Base-by-base conservation (phyloP, 2,797 vertebrate genomes). In the Salarias fasciatus region DNA sequence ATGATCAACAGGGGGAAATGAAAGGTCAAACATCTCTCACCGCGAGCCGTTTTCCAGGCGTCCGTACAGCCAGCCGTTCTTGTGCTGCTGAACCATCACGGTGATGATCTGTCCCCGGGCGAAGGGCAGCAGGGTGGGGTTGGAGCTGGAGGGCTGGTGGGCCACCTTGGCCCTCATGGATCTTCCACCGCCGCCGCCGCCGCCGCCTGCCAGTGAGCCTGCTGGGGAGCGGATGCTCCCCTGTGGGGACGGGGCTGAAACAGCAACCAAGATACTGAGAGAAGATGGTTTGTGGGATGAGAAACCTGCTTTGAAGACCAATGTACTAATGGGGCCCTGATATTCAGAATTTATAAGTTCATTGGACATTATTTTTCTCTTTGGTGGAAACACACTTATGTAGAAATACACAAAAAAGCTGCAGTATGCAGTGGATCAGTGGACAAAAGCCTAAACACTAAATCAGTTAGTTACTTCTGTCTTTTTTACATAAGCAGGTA, bases 31-130 rank as follows among this genome's bases (percentile, higher is more conserved):
- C 15, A 8, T 43, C 5, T 33, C 95, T 58, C 84, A 99, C 97
- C 76, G 73, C 53, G 93, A 73, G 0, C 88, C 88, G 69, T 87
- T 90, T 50, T 95, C 93, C 31, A 91, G 80, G 0, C 87, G 91
- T 53, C 97, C 97, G 0, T 94, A 99, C 11, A 99, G 90, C 97
- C 97, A 99, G 69, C 97, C 97, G 0, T 98, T 98, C 75, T 84
- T 90, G 0, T 95, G 88, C 18, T 95, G 91, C 0, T 86, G 88
- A 56, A 92, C 91, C 69, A 96, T 76, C 76, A 96, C 89, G 0
- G 54, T 88, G 82, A 99, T 89, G 11, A 89, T 15, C 8, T 95
- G 93, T 15, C 95, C 96, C 0, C 35, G 82, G 15, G 72, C 68
- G 51, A 99, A 98, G 29, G 83, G 85, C 65, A 99, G 92, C 82